phyloP scores from a whole-genome alignment of 2,113 vertebrate species.

The Pavo muticus region DNA sequence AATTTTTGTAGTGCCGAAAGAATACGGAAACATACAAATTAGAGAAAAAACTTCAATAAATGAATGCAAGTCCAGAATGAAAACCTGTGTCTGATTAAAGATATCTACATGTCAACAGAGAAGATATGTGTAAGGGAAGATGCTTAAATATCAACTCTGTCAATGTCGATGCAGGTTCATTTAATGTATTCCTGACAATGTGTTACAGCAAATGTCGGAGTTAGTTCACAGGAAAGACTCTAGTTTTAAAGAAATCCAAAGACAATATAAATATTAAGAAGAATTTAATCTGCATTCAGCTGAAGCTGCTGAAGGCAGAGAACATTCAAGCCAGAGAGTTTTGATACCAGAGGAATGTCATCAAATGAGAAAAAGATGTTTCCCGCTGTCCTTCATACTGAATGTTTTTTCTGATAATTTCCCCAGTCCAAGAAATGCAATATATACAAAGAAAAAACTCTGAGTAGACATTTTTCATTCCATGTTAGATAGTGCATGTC shows the following conservation, averaged over 20 bases:
- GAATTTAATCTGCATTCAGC: background rate
- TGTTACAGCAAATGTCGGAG: background rate
- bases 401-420: background rate
- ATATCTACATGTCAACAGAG: background rate
- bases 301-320: background rate
- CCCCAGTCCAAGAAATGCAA: background rate
- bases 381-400: background rate
- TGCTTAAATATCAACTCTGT: background rate
- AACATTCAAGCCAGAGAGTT: background rate
- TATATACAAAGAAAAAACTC: background rate
- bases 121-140: background rate
- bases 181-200: background rate
- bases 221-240: background rate
- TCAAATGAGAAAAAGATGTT: background rate
- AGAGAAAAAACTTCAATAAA: background rate
- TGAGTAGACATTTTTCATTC: background rate
- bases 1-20: background rate
- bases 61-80: background rate
- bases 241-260: background rate
- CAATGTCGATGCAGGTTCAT: background rate
- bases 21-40: background rate
- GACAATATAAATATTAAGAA: background rate
- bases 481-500: background rate
- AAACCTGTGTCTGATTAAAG: background rate
- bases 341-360: background rate